phyloP scores from a whole-genome alignment of 2,888 invertebrate genomes.

The Megastigmus dorsalis region DNA sequence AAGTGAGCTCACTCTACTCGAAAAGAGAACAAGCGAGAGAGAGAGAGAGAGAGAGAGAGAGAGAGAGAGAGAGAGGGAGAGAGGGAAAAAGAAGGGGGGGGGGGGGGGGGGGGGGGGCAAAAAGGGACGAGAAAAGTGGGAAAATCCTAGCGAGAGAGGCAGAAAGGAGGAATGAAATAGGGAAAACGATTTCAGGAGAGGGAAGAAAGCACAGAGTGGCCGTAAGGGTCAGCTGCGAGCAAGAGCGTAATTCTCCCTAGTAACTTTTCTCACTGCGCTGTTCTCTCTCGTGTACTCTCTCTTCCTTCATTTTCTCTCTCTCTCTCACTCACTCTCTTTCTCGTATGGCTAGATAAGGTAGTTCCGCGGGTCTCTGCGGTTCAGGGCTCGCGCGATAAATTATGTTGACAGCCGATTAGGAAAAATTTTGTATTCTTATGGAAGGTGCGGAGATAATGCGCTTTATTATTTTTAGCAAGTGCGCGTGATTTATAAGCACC shows the following conservation, averaged over 20 bases:
- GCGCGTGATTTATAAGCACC: slow-evolving; percentile 19
- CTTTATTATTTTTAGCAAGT: slow-evolving; percentile 40
- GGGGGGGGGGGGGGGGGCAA: neutral
- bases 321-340: neutral
- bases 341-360: slow-evolving; percentile 57
- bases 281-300: too few relatives aligned
- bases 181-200: slow-evolving; percentile 51
- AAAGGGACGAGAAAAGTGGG: too few relatives aligned
- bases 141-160: too few relatives aligned
- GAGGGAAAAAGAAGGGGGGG: slow-evolving; percentile 1
- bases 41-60: slow-evolving; percentile 25
- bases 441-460: slow-evolving; percentile 24
- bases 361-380: slow-evolving; percentile 25
- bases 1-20: slow-evolving; percentile 54
- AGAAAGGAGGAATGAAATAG: slow-evolving; percentile 35
- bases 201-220: slow-evolving; percentile 41
- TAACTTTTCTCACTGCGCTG: slow-evolving; percentile 53
- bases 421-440: slow-evolving; percentile 46
- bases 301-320: too few relatives aligned
- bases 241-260: slow-evolving; percentile 55
- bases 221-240: slow-evolving; percentile 31
- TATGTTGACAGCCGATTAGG: slow-evolving; percentile 44
- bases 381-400: slow-evolving; percentile 48
- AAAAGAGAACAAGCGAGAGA: slow-evolving; percentile 24
- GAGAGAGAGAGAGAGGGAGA: slow-evolving; percentile 14